Conservation (phyloP, 1,140 invertebrate genomes). For the Drosophila fuyamai region DNA sequence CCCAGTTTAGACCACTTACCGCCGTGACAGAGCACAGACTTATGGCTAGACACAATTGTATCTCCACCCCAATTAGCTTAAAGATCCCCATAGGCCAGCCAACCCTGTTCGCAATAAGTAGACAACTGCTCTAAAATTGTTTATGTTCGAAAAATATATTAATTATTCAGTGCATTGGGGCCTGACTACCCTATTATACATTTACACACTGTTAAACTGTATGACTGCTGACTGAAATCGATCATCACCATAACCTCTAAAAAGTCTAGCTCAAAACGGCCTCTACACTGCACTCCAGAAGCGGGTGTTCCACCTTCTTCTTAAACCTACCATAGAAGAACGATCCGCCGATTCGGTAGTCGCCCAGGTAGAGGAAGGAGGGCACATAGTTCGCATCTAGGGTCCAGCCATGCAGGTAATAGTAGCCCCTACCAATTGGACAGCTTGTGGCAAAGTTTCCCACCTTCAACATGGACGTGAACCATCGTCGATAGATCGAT, state of each 20-base stretch:
- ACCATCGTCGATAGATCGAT: constrained; percentile 68
- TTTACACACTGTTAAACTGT: too few relatives aligned
- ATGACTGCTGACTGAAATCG: not conserved
- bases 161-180: constrained; percentile 16
- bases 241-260: not conserved
- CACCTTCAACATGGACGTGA: constrained; percentile 43
- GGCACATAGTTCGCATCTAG: constrained; percentile 54
- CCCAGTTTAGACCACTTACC: constrained; percentile 26
- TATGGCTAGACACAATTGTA: constrained; percentile 21
- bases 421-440: constrained; percentile 58
- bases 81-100: constrained; percentile 5
- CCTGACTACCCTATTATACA: constrained; percentile 5
- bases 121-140: not conserved
- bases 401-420: constrained; percentile 62
- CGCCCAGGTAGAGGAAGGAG: constrained; percentile 67
- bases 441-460: constrained; percentile 70
- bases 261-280: constrained; percentile 30
- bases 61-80: constrained; percentile 2
- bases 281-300: constrained; percentile 55
- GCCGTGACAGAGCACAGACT: constrained; percentile 10
- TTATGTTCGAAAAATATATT: constrained; percentile 27
- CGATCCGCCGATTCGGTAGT: constrained; percentile 58
- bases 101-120: constrained; percentile 8
- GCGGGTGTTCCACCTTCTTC: constrained; percentile 25
- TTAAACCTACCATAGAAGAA: constrained; percentile 58